These are phyloP conservation scores for Drosophila nigrodunni DNA, from an alignment of 1,140 invertebrate genomes.

Conservation along the genomic window DNA sequence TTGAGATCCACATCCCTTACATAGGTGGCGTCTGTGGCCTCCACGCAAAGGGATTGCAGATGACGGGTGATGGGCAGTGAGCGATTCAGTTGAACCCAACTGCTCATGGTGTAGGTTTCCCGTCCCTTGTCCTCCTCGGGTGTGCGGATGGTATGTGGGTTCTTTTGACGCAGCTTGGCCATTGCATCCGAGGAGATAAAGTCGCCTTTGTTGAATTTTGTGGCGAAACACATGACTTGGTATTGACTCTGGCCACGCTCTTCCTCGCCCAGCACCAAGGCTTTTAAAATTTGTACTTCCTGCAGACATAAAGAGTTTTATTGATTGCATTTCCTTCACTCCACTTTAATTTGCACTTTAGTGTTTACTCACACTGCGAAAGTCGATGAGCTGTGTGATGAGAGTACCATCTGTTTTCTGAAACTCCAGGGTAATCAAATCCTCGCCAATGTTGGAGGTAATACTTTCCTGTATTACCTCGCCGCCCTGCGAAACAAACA, in stretches of 20 bases:
- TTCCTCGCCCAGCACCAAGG: constrained; percentile 97
- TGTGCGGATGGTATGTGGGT: constrained; percentile 91
- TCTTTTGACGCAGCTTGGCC: constrained; percentile 98
- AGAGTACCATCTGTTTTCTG: constrained; percentile 95
- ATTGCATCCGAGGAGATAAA: constrained; percentile 98
- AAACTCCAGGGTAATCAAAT: constrained; percentile 95
- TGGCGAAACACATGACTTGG: constrained; percentile 96
- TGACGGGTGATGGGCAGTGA: constrained; percentile 91
- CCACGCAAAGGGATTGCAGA: constrained; percentile 89
- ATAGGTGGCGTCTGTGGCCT: constrained; percentile 91
- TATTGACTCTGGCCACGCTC: constrained; percentile 95
- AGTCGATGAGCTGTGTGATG: constrained; percentile 96
- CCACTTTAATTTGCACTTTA: background rate
- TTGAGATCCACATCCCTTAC: constrained; percentile 91
- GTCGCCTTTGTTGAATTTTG: constrained; percentile 94
- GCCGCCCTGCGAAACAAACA: constrained; percentile 89
- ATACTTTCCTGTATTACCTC: constrained; percentile 97
- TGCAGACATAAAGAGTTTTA: constrained; percentile 75
- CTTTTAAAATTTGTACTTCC: constrained; percentile 97
- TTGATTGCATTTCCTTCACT: background rate
- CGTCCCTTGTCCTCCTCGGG: constrained; percentile 95
- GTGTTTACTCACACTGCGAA: constrained; percentile 92
- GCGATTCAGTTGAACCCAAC: constrained; percentile 89
- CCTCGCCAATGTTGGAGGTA: constrained; percentile 94
- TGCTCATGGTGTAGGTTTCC: constrained; percentile 92